These are phyloP conservation scores for Oxyscelio sp. DNA, from an alignment of 2,888 invertebrate species.

Conservation along the genomic window DNA sequence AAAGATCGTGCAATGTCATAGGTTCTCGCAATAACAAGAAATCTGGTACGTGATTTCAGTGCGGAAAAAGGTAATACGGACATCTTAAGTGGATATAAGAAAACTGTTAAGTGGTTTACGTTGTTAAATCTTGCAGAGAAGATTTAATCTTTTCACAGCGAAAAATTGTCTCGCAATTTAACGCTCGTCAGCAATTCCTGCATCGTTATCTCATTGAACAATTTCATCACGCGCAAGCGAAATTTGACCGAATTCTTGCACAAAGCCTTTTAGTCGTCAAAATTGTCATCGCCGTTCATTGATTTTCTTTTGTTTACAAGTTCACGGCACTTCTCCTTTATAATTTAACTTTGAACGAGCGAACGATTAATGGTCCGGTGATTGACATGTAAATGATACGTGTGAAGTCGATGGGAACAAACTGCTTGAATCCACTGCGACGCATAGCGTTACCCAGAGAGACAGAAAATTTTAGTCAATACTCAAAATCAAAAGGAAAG, in stretches of 20 bases:
- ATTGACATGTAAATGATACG: conserved; percentile 35
- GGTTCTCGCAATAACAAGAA: conserved; percentile 61
- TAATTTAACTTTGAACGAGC: background rate
- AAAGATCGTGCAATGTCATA: conserved; percentile 53
- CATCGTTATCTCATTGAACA: conserved; percentile 36
- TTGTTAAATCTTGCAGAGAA: conserved; percentile 43
- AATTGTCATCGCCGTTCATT: conserved; percentile 6
- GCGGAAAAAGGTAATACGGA: conserved; percentile 61
- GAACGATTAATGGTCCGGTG: conserved; percentile 45
- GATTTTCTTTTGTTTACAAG: conserved; percentile 28
- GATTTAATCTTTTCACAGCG: conserved; percentile 35
- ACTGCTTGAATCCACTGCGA: conserved; percentile 83
- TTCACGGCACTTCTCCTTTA: background rate
- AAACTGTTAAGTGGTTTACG: conserved; percentile 61
- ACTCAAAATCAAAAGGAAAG: background rate
- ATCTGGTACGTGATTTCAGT: conserved; percentile 61
- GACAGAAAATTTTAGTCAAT: conserved; percentile 7
- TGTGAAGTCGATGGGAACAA: conserved; percentile 63
- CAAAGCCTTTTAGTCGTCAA: background rate
- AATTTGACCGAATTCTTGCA: background rate
- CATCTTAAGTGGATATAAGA: conserved; percentile 61
- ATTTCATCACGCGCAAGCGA: conserved; percentile 22
- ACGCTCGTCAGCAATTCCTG: conserved; percentile 35
- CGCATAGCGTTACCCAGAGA: conserved; percentile 79
- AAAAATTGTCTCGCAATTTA: conserved; percentile 40